Percentiles rank a stretch among this genome's conserved stretches.
phyloP scores from a whole-genome alignment of 2,888 invertebrate genomes.

The Leuctra nigra region DNA sequence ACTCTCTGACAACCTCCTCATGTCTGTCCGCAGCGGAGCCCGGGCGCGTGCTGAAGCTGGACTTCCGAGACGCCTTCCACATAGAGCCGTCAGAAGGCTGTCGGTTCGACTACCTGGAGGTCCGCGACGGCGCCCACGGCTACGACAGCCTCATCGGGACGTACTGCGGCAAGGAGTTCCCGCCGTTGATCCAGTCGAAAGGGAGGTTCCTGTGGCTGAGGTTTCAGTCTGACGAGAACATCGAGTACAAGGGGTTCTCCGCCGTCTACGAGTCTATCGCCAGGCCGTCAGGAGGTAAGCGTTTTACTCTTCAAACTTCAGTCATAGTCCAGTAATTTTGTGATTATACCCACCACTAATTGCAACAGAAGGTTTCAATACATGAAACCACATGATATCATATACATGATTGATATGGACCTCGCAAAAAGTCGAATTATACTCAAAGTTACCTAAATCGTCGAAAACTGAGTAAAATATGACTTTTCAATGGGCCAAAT shows the following conservation, averaged over 20 bases:
- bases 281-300: constrained; percentile 52
- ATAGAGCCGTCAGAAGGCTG: constrained; percentile 63
- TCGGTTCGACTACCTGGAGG: constrained; percentile 73
- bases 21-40: constrained; percentile 48
- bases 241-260: constrained; percentile 70
- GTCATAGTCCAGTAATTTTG: no score
- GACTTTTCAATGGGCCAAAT: no score
- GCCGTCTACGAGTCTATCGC: constrained; percentile 65
- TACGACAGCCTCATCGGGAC: constrained; percentile 59
- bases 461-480: no score
- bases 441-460: no score
- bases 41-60: constrained; percentile 62
- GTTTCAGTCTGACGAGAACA: constrained; percentile 74
- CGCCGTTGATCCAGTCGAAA: constrained; percentile 63
- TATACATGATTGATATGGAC: no score
- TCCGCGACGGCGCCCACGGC: constrained; percentile 75
- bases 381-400: no score
- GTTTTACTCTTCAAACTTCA: no score
- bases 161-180: constrained; percentile 65
- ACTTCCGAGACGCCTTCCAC: constrained; percentile 73
- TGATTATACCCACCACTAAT: no score
- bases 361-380: no score
- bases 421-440: no score
- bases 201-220: constrained; percentile 70
- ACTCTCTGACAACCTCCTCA: not conserved